These are phyloP conservation scores for Staurois parvus DNA, from an alignment of 2,797 vertebrate genomes.

Conservation along the genomic window DNA sequence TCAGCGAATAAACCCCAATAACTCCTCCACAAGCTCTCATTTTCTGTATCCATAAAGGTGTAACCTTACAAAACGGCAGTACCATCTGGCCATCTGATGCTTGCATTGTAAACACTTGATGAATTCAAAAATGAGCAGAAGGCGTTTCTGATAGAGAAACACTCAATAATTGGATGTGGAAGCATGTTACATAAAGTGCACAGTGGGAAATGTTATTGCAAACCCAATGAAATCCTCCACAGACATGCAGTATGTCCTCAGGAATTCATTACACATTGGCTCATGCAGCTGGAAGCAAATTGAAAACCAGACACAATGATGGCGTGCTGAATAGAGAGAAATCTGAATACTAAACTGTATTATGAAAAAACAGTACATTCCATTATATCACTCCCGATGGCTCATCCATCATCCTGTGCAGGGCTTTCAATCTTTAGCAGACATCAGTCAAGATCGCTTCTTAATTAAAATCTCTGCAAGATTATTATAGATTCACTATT, in stretches of 20 bases:
- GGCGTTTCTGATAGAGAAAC: neutral
- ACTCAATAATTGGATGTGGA: slow-evolving; percentile 41
- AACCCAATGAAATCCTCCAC: slow-evolving; percentile 35
- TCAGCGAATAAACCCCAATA: neutral
- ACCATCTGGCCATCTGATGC: neutral
- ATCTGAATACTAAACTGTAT: slow-evolving; percentile 31
- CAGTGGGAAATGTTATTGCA: slow-evolving; percentile 53
- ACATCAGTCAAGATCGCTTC: slow-evolving; percentile 26
- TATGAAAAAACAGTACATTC: slow-evolving; percentile 48
- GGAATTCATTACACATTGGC: slow-evolving; percentile 58
- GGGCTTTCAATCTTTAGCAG: slow-evolving; percentile 13
- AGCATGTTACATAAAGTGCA: slow-evolving; percentile 49
- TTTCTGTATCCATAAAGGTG: neutral
- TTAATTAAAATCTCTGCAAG: slow-evolving; percentile 41
- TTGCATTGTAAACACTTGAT: slow-evolving; percentile 7
- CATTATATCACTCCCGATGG: slow-evolving; percentile 27
- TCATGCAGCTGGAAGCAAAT: slow-evolving; percentile 59
- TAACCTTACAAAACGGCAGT: neutral
- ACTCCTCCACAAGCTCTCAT: neutral
- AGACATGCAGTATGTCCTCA: slow-evolving; percentile 48
- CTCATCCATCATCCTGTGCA: slow-evolving; percentile 42
- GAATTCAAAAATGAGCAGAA: slow-evolving; percentile 5
- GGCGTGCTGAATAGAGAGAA: slow-evolving; percentile 45
- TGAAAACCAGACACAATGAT: slow-evolving; percentile 58
- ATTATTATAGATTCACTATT: slow-evolving; percentile 19